A percentile compares a stretch with the other conserved stretches of the same genome.
Evolutionary conservation across 2,888 invertebrate genomes (phyloP).

Genomic region (Tyria jacobaeae): DNA sequence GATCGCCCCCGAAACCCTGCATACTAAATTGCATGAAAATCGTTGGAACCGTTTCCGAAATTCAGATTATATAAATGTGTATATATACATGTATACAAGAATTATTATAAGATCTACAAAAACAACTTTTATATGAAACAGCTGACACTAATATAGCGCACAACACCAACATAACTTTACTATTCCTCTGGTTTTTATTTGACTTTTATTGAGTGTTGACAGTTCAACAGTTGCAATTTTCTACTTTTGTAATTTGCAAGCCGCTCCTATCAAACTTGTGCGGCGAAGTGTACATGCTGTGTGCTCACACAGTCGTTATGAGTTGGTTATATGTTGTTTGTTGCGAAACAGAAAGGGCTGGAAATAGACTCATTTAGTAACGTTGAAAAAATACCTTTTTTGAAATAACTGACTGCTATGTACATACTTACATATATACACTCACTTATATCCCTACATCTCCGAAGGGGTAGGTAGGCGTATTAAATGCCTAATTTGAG

Average conservation of each 20-base stretch:
- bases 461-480: too few species aligned
- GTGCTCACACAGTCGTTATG: neutral
- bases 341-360: neutral
- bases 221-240: slow-evolving; percentile 49
- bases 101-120: neutral
- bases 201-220: slow-evolving; percentile 38
- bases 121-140: slow-evolving; percentile 7
- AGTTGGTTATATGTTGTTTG: slow-evolving; percentile 9
- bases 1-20: too few species aligned
- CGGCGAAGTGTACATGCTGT: slow-evolving; percentile 2
- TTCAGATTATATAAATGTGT: too few species aligned
- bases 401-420: too few species aligned
- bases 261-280: slow-evolving; percentile 31
- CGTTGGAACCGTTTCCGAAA: too few species aligned
- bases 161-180: slow-evolving; percentile 1
- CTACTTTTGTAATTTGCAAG: slow-evolving; percentile 49
- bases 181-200: slow-evolving; percentile 44
- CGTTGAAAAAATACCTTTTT: neutral
- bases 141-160: neutral
- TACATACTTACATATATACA: too few species aligned
- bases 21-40: too few species aligned
- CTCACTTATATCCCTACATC: too few species aligned
- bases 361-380: neutral
- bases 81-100: too few species aligned
- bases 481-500: too few species aligned